Evolutionary conservation across 30 jellyfish, hydroid and myxozoan species (phyloP), one percentile per base, ranked within the genome.

Genomic region (Pseudorhiza aurosa): DNA sequence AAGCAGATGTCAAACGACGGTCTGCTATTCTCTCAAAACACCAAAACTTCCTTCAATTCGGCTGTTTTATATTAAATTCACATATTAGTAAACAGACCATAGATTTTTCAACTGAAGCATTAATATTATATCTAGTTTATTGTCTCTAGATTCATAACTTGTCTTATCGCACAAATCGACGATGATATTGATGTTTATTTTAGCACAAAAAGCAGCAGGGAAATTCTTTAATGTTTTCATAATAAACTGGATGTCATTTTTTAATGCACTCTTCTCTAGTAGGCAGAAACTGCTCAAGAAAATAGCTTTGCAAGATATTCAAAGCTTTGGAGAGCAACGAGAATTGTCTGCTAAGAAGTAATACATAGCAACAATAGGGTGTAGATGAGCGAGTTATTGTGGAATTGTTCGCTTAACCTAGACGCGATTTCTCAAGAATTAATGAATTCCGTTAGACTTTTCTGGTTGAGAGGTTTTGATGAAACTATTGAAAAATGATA

Each of bases 31-130:
- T 33, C 77, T 8, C 27, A 64, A 60, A 60, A 33, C 77, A 64
- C 50, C 32, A 12, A 64, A 24, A 30, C 33, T 25, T 70, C 50
- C 68, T 47, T 70, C 69, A 70, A 19, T 70, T 70, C 45, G 45
- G 62, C 18, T 47, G 72, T 70, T 70, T 33, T 51, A 50, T 45
- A 43, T 70, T 26, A 47, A 57, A 45, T 70, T 70, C 47, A 51
- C 31, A 39, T 70, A 70, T 43, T 70, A 70, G 65, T 51, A 70
- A 70, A 70, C 83, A 70, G 43, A 6, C 35, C 51, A 43, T 43
- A 8, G 51, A 70, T 9, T 24, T 49, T 35, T 45, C 60, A 30
- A 49, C 72, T 26, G 35, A 42, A 39, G 43, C 69, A 70, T 70
- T 19, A 70, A 70, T 70, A 70, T 70, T 70, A 37, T 36, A 46